Evolutionary conservation across 2,888 invertebrate species (phyloP).

Genomic region (Margaritifera margaritifera): DNA sequence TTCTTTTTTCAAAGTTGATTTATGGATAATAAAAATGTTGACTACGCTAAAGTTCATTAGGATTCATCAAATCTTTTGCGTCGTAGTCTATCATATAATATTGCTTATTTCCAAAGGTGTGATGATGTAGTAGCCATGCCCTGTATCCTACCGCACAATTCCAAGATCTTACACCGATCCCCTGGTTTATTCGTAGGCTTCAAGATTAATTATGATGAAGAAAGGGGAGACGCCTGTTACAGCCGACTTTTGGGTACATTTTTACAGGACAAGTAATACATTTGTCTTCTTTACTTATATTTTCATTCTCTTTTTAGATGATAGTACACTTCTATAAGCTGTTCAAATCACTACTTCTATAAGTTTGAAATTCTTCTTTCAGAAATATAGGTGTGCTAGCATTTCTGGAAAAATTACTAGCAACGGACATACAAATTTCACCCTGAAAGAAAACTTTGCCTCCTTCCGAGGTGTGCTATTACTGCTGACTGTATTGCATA

Average conservation of each 20-base stretch:
- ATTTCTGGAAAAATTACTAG: too few relatives aligned
- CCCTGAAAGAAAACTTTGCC: too few relatives aligned
- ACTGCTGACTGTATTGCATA: constrained; percentile 48
- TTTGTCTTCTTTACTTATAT: neutral
- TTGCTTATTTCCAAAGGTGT: constrained; percentile 26
- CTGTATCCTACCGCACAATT: constrained; percentile 42
- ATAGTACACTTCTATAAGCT: neutral
- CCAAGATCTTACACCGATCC: constrained; percentile 26
- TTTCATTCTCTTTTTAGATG: neutral
- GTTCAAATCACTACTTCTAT: too few relatives aligned
- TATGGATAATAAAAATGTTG: too few relatives aligned
- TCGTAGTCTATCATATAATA: neutral
- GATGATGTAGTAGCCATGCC: constrained; percentile 41
- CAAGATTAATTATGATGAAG: constrained; percentile 36
- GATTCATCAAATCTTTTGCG: too few relatives aligned
- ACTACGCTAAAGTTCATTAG: too few relatives aligned
- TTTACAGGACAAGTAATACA: constrained; percentile 22
- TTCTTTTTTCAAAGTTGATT: too few relatives aligned
- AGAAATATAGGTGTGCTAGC: too few relatives aligned
- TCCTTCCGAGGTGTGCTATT: constrained; percentile 42
- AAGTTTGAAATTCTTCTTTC: too few relatives aligned
- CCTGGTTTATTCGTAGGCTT: constrained; percentile 17
- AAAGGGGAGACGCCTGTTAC: constrained; percentile 52
- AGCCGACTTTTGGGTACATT: constrained; percentile 53
- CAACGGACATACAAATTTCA: too few relatives aligned